Conservation (phyloP, 2,888 invertebrate genomes). For the Diogma glabrata region DNA sequence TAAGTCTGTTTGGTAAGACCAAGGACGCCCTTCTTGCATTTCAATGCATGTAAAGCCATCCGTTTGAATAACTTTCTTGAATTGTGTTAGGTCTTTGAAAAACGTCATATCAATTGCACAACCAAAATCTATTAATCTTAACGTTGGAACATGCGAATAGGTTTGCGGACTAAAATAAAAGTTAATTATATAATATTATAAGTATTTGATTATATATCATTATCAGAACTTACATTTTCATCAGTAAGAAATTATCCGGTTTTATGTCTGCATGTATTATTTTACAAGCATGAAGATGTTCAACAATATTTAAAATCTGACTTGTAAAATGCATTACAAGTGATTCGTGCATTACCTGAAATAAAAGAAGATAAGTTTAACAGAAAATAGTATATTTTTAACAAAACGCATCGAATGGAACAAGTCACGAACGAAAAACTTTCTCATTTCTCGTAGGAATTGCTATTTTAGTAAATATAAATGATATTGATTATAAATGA, state of each 20-base stretch:
- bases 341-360: conserved; percentile 51
- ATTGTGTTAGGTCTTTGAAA: conserved; percentile 67
- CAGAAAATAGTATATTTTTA: not conserved
- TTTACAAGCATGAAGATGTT: conserved; percentile 71
- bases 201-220: not conserved
- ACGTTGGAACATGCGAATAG: conserved; percentile 53
- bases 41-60: conserved; percentile 80
- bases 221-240: conserved; percentile 48
- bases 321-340: conserved; percentile 71
- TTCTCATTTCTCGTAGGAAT: too few relatives aligned
- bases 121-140: conserved; percentile 90
- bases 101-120: conserved; percentile 89
- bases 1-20: conserved; percentile 92
- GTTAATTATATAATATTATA: conserved; percentile 1
- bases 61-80: conserved; percentile 59
- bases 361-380: not conserved
- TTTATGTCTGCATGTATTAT: conserved; percentile 95
- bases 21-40: conserved; percentile 82
- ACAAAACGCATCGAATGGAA: not conserved
- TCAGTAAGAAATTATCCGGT: conserved; percentile 86
- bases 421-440: too few relatives aligned
- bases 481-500: too few relatives aligned
- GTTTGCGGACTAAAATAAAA: conserved; percentile 42
- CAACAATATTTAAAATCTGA: conserved; percentile 74
- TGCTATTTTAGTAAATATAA: too few relatives aligned